Evolutionary conservation across 2,888 invertebrate species (phyloP).

Genomic region (Poecilobothrus nobilitatus): DNA sequence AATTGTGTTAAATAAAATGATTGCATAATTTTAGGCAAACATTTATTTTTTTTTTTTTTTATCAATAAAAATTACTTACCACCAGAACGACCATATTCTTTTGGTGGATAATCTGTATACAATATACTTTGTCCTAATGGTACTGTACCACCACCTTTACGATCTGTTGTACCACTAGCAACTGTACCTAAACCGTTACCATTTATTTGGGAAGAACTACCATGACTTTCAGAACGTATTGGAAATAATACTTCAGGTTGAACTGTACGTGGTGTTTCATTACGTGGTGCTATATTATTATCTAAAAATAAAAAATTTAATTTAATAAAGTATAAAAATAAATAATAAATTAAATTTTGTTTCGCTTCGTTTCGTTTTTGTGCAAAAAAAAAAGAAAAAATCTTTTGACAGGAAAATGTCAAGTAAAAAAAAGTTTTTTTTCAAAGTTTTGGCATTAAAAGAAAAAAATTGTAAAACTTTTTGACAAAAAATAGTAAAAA

Average conservation of each 20-base stretch:
- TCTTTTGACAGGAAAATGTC: conserved; percentile 5
- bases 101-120: conserved; percentile 44
- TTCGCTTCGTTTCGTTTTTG: not conserved
- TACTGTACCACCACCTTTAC: conserved; percentile 35
- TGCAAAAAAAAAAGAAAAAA: not conserved
- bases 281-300: conserved; percentile 38
- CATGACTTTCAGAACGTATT: conserved; percentile 39
- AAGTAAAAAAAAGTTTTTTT: conserved; percentile 20
- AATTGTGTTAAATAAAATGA: no score
- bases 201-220: conserved; percentile 22
- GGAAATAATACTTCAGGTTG: conserved; percentile 40
- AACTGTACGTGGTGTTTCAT: conserved; percentile 38
- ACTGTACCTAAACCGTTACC: conserved; percentile 19
- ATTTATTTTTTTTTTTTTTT: no score
- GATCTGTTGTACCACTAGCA: conserved; percentile 29
- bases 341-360: not conserved
- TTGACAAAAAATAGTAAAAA: no score
- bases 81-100: conserved; percentile 35
- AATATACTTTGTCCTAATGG: conserved; percentile 45
- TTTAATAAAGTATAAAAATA: not conserved
- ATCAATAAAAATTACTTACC: conserved; percentile 15
- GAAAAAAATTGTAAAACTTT: no score
- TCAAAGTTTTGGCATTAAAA: conserved; percentile 18
- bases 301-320: conserved; percentile 25
- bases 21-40: no score